Evolutionary conservation across 2,888 invertebrate genomes (phyloP).

Genomic region (Idaea aversata): DNA sequence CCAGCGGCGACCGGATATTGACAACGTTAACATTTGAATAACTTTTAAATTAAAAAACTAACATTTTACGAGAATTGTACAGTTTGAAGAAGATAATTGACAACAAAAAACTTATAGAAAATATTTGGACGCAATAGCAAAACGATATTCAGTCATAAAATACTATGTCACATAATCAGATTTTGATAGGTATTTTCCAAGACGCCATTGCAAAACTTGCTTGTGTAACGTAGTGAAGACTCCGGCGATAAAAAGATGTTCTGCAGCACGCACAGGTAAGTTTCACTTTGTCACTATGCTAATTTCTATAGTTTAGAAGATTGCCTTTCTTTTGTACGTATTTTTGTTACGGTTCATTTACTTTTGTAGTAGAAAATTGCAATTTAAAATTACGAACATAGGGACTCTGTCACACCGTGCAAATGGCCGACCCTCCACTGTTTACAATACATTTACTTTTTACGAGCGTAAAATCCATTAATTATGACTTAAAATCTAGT

Average conservation of each 20-base stretch:
- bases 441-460: slow-evolving; percentile 75
- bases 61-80: slow-evolving; percentile 53
- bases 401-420: slow-evolving; percentile 84
- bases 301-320: slow-evolving; percentile 45
- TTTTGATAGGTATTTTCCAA: slow-evolving; percentile 62
- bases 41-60: slow-evolving; percentile 58
- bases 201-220: slow-evolving; percentile 77
- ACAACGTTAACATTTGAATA: slow-evolving; percentile 77
- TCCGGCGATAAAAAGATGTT: slow-evolving; percentile 76
- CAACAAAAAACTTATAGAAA: slow-evolving; percentile 44
- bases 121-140: slow-evolving; percentile 39
- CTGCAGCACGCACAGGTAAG: slow-evolving; percentile 77
- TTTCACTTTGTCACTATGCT: slow-evolving; percentile 67
- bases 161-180: slow-evolving; percentile 52
- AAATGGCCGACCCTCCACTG: slow-evolving; percentile 87
- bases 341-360: slow-evolving; percentile 66
- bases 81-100: slow-evolving; percentile 43
- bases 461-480: slow-evolving; percentile 41
- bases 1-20: slow-evolving; percentile 73
- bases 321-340: slow-evolving; percentile 63
- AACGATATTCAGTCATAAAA: slow-evolving; percentile 37
- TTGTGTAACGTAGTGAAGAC: slow-evolving; percentile 70
- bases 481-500: slow-evolving; percentile 37
- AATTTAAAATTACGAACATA: slow-evolving; percentile 78
- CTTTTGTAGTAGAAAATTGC: slow-evolving; percentile 64